Base-by-base conservation (phyloP, 2,113 vertebrate species). In the Halichoerus grypus region DNA sequence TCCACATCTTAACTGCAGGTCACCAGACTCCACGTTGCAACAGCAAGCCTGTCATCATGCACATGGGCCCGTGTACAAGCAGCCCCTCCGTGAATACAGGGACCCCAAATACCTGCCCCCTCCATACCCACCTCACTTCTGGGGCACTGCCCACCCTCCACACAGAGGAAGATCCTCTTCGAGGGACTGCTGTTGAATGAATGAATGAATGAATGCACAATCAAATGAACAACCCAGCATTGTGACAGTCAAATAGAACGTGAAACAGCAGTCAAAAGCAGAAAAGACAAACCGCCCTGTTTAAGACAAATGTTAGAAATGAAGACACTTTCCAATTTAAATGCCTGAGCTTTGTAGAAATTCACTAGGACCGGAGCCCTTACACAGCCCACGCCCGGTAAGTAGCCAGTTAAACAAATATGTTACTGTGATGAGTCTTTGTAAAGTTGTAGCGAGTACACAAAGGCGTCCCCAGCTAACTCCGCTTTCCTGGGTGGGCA, bases 381-480 rank as follows among this genome's bases (percentile, higher is more conserved):
- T 0, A 33, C 12, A 55, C 33, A 59, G 5, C 4, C 1, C 12
- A 42, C 6, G 33, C 2, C 24, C 28, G 1, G 21, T 7, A 3
- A 24, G 3, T 0, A 5, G 55, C 55, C 39, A n/a, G 28, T 10
- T 33, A 22, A 33, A 14, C 42, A 77, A 76, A 36, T 53, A 21
- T 7, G 39, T 3, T 19, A 26, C 28, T 1, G 0, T 0, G 9
- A 33, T 1, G 2, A 18, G 55, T 9, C 31, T 59, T 42, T 16
- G 11, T 36, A 5, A 26, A n/a, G 21, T 24, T 7, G 4, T 10
- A 5, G 31, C 39, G 4, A 0, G 1, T 33, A n/a, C 21, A 19
- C 12, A 9, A 46, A 12, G 72, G 21, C 57, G 26, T 31, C 7
- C 53, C 39, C 15, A 36, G n/a, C 39, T 7, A 12, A 49, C 36